Conservation (phyloP, 2,888 invertebrate species). For the Pammene fasciana region DNA sequence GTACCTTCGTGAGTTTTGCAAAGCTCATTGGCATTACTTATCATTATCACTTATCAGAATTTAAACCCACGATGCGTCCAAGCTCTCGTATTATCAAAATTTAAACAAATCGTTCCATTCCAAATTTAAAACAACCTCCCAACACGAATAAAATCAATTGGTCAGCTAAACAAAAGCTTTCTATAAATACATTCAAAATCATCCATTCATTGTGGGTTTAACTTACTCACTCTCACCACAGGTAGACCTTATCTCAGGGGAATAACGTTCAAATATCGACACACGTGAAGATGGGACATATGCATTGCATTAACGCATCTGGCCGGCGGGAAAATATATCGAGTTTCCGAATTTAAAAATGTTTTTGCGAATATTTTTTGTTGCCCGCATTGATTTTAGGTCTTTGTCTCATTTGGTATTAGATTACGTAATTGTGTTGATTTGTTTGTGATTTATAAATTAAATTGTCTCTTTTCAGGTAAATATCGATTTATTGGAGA, state of each 20-base stretch:
- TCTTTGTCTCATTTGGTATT: conserved; percentile 50
- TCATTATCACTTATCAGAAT: too few species aligned
- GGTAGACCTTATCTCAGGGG: background rate
- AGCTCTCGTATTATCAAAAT: background rate
- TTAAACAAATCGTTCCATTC: conserved; percentile 9
- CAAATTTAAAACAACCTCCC: conserved; percentile 29
- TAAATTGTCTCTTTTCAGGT: conserved; percentile 29
- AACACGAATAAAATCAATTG: conserved; percentile 40
- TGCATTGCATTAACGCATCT: conserved; percentile 69
- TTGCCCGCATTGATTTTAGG: conserved; percentile 51
- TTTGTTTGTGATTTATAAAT: conserved; percentile 36
- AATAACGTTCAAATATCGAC: background rate
- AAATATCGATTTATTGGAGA: background rate
- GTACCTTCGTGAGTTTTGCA: too few species aligned
- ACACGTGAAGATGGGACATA: conserved; percentile 51
- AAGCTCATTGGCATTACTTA: too few species aligned
- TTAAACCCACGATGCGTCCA: too few species aligned
- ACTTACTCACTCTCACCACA: background rate
- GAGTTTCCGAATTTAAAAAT: conserved; percentile 56
- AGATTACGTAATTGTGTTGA: conserved; percentile 45
- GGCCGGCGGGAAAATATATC: conserved; percentile 62
- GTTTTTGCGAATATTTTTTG: conserved; percentile 60
- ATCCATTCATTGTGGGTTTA: conserved; percentile 25
- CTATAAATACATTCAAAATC: conserved; percentile 42
- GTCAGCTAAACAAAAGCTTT: conserved; percentile 42